Percentiles rank a stretch among this genome's conserved stretches.
These are phyloP conservation scores for Knipowitschia caucasica DNA, from an alignment of 2,797 vertebrate genomes.

Conservation along the genomic window DNA sequence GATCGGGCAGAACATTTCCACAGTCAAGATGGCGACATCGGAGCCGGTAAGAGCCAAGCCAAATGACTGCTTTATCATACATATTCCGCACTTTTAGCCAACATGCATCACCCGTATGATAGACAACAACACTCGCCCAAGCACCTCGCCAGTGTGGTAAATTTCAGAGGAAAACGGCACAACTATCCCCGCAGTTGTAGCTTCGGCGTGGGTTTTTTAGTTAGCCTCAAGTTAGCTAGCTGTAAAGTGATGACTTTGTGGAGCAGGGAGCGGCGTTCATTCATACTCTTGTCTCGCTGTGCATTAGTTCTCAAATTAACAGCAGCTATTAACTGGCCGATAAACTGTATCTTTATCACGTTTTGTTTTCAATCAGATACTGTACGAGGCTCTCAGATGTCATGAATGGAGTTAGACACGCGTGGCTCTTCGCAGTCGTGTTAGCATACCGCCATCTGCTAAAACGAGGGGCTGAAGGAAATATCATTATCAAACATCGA, in stretches of 20 bases:
- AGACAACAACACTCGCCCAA: background rate
- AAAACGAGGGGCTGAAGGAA: slow-evolving; percentile 33
- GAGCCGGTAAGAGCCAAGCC: slow-evolving; percentile 79
- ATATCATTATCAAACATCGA: background rate
- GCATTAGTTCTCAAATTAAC: background rate
- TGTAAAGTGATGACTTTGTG: slow-evolving; percentile 65
- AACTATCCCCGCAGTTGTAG: slow-evolving; percentile 9
- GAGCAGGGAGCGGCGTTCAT: slow-evolving; percentile 59
- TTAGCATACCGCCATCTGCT: slow-evolving; percentile 51
- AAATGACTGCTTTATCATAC: slow-evolving; percentile 16
- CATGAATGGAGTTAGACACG: slow-evolving; percentile 62
- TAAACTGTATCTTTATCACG: rapidly evolving
- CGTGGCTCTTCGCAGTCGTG: slow-evolving; percentile 64
- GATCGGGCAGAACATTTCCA: slow-evolving; percentile 66
- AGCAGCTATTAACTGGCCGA: background rate
- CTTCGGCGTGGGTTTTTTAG: slow-evolving; percentile 43
- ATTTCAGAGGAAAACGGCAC: background rate
- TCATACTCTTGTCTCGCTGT: slow-evolving; percentile 43
- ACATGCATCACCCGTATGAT: background rate
- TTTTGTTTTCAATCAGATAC: background rate
- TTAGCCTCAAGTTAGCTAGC: slow-evolving; percentile 67
- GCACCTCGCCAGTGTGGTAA: rapidly evolving
- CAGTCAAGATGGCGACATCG: slow-evolving; percentile 85
- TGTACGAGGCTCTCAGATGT: background rate
- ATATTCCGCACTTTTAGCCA: background rate